Base-by-base conservation (phyloP, 2,797 vertebrate genomes). In the Spondyliosoma cantharus region DNA sequence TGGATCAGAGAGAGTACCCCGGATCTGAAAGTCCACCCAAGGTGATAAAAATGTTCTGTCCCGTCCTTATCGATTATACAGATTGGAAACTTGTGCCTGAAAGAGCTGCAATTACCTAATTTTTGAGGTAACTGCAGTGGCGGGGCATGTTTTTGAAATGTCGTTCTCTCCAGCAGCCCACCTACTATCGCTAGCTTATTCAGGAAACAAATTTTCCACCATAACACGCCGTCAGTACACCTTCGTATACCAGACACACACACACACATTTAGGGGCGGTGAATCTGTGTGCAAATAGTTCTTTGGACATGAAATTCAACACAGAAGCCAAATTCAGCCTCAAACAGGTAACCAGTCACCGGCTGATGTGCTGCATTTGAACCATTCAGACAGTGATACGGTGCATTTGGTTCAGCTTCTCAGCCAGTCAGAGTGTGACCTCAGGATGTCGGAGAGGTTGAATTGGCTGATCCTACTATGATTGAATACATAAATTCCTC, bases 1-100 rank as follows among this genome's bases (percentile, higher is more conserved):
- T 99, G 61, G 98, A 99, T 92, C 98, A 99, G 92, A 96, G 98
- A 88, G 98, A 99, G 89, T 99, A 99, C 77, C 98, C 98, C 52
- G 98, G 98, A 81, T 98, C 98, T 0, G 98, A 99, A 81, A 97
- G 95, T 56, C 97, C 97, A 24, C 97, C 97, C 63, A 99, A 99
- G 97, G 98, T 99, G 95, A 87, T 61, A 6, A 27, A 71, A 53
- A 58, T 16, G 43, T 20, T 0, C 29, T 46, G 19, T 20, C 49
- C 24, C 12, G 13, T 52, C 48, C 32, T 54, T 49, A 48, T 46
- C 16, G 17, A 76, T 69, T 42, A 61, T 13, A 22, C 37, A 25
- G 13, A 49, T 25, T 48, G 42, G 1, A 76, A 60, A 50, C 7
- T 20, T 4, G 2, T 72, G 12, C 37, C 25, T 52, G 15, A 22